Evolutionary conservation across 2,888 invertebrate genomes (phyloP).

Genomic region (Xanthorhoe spadicearia): DNA sequence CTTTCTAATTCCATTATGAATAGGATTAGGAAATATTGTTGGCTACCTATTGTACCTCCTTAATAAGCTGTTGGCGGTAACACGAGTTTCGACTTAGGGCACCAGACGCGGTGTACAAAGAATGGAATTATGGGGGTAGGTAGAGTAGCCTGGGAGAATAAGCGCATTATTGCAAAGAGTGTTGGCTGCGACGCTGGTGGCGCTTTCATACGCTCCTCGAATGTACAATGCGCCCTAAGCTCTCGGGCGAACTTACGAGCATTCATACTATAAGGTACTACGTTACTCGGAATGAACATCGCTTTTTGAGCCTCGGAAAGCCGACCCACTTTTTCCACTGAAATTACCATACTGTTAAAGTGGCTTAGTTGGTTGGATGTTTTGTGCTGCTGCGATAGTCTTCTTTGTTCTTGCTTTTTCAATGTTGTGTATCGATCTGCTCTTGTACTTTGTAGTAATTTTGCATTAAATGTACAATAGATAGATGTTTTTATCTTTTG

Average conservation of each 20-base stretch:
- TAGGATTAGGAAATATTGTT: constrained; percentile 59
- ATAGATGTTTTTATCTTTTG: constrained; percentile 6
- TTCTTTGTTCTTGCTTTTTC: constrained; percentile 4
- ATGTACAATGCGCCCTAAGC: constrained; percentile 78
- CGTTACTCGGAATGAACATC: constrained; percentile 72
- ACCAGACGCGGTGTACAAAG: constrained; percentile 68
- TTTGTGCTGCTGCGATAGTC: constrained; percentile 15
- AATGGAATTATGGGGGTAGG: constrained; percentile 76
- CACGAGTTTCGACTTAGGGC: constrained; percentile 78
- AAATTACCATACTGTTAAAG: constrained; percentile 60
- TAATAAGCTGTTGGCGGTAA: constrained; percentile 65
- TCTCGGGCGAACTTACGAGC: constrained; percentile 59
- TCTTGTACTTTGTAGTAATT: not conserved
- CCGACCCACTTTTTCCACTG: constrained; percentile 59
- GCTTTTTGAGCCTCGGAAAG: constrained; percentile 69
- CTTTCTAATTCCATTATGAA: constrained; percentile 54
- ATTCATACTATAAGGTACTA: constrained; percentile 74
- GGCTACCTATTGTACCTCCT: constrained; percentile 57
- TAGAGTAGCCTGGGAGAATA: constrained; percentile 62
- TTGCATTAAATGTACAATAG: not conserved
- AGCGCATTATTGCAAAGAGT: constrained; percentile 80
- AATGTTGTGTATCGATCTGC: constrained; percentile 8
- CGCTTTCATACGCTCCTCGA: constrained; percentile 66
- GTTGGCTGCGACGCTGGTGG: constrained; percentile 51
- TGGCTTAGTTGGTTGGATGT: constrained; percentile 22